Conservation (phyloP, 2,797 vertebrate genomes). For the Anguilla megastoma region DNA sequence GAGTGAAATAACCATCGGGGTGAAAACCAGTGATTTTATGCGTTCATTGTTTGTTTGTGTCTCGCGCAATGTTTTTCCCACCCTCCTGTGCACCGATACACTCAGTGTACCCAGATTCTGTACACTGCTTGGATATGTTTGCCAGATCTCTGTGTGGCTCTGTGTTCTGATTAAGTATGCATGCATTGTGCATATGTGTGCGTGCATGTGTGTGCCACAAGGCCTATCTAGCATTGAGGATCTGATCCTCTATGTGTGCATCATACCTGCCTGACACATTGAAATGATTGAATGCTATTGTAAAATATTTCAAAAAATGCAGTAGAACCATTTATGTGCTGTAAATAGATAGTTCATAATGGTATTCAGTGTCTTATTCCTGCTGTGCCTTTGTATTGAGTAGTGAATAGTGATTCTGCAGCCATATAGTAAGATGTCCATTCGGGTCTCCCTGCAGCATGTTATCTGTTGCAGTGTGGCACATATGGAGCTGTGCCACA, state of each 20-base stretch:
- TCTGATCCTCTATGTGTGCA: background rate
- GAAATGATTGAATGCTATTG: too few species aligned
- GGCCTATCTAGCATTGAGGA: too few species aligned
- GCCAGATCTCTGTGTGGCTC: background rate
- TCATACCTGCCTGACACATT: background rate
- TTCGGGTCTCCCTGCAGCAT: too few species aligned
- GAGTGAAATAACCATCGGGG: too few species aligned
- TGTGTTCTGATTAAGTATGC: background rate
- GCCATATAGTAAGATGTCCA: too few species aligned
- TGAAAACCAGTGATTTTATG: background rate
- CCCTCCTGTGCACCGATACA: background rate
- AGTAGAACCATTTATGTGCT: background rate
- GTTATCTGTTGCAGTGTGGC: too few species aligned
- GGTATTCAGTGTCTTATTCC: background rate
- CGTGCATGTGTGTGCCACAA: conserved; percentile 1
- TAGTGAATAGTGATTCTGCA: too few species aligned
- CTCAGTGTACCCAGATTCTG: background rate
- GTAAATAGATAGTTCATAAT: background rate
- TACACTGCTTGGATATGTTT: background rate
- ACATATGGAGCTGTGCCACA: too few species aligned
- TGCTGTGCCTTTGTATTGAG: background rate
- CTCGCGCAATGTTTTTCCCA: background rate
- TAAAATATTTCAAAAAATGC: background rate
- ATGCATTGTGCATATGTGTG: background rate
- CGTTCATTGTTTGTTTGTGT: background rate